Evolutionary conservation across 2,113 vertebrate species (phyloP).

Genomic region (cat (Felis catus)): F.catus_Fca126_mat1.0 CM031413.1:73950001-73950500

Average conservation of each 20-base stretch:
- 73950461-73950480: slow-evolving; percentile 19
- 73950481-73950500: neutral
- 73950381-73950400: slow-evolving; percentile 49
- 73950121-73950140: neutral
- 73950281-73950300: slow-evolving; percentile 27
- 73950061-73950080: neutral
- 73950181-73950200: neutral
- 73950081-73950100: neutral
- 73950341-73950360: slow-evolving; percentile 18
- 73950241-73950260: neutral
- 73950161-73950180: neutral
- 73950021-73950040: neutral
- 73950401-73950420: slow-evolving; percentile 36
- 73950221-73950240: neutral
- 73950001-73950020: neutral
- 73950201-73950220: neutral
- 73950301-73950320: slow-evolving; percentile 25
- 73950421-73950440: slow-evolving; percentile 29
- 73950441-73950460: neutral
- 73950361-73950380: slow-evolving; percentile 6
- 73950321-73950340: slow-evolving; percentile 19
- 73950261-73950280: neutral
- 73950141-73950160: neutral
- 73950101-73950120: slow-evolving; percentile 12
- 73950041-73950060: slow-evolving; percentile 8